Evolutionary conservation across 2,113 vertebrate genomes (phyloP).

Genomic region (Micronycteris hirsuta): DNA sequence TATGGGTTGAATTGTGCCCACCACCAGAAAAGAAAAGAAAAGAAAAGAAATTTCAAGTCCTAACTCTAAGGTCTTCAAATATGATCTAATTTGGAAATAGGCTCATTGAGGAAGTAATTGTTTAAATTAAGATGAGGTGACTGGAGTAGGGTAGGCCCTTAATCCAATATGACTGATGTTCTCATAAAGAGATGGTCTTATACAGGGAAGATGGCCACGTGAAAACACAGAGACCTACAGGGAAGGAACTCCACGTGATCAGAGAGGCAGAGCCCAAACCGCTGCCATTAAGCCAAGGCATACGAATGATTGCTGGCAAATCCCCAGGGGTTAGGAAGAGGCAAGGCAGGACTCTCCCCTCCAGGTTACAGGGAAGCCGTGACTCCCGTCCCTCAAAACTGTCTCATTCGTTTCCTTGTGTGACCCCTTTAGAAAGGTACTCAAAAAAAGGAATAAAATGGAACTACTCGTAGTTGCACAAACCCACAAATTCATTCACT

Average conservation of each 20-base stretch:
- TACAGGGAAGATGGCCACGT: not conserved
- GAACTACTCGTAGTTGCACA: not conserved
- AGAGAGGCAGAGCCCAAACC: not conserved
- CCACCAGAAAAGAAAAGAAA: fast-evolving
- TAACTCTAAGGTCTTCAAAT: not conserved
- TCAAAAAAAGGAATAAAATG: not conserved
- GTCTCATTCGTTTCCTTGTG: not conserved
- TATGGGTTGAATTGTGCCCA: not conserved
- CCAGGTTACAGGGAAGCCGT: not conserved
- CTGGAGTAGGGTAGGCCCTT: not conserved
- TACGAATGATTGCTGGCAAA: not conserved
- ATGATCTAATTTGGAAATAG: not conserved
- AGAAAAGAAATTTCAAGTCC: not conserved
- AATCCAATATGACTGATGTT: not conserved
- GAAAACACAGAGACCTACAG: not conserved
- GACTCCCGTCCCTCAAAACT: not conserved
- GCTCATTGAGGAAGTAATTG: not conserved
- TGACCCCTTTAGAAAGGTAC: not conserved
- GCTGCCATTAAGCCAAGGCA: not conserved
- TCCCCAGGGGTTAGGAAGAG: not conserved
- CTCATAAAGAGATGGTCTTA: not conserved
- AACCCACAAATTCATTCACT: not conserved
- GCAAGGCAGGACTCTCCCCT: not conserved
- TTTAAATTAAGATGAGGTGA: not conserved
- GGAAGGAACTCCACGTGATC: not conserved